A percentile compares a stretch with the other conserved stretches of the same genome.
phyloP scores from a whole-genome alignment of 92 coral and sea anemone genomes.

The Montipora capitata region DNA sequence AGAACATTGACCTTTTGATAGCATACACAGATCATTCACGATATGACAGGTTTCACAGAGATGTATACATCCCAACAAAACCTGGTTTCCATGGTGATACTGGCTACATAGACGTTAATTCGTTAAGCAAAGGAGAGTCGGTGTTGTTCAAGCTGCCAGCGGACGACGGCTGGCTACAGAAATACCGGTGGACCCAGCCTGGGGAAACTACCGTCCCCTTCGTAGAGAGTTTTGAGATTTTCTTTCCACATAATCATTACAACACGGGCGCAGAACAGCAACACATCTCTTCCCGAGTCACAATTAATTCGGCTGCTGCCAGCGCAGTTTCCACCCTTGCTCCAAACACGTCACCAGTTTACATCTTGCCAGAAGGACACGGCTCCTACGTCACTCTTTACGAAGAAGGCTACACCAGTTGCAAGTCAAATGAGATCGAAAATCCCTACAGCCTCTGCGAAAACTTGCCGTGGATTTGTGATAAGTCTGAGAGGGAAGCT shows the following conservation, averaged over 20 bases:
- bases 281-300: background rate
- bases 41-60: constrained; percentile 10
- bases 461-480: constrained; percentile 59
- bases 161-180: constrained; percentile 42
- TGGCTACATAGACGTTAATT: constrained; percentile 50
- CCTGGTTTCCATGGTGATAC: constrained; percentile 57
- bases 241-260: constrained; percentile 50
- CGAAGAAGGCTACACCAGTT: constrained; percentile 25
- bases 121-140: constrained; percentile 38
- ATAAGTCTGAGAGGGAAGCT: constrained; percentile 19
- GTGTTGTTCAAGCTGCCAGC: constrained; percentile 51
- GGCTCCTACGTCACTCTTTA: constrained; percentile 39
- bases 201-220: constrained; percentile 40
- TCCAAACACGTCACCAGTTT: constrained; percentile 8
- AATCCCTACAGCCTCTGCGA: constrained; percentile 73
- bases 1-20: background rate
- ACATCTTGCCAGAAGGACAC: constrained; percentile 44
- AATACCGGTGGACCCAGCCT: constrained; percentile 48
- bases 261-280: background rate
- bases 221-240: constrained; percentile 56
- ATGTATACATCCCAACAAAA: constrained; percentile 63
- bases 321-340: constrained; percentile 17
- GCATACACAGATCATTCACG: constrained; percentile 7
- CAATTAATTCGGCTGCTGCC: constrained; percentile 11
- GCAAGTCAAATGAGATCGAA: constrained; percentile 34